Evolutionary conservation across 2,888 invertebrate genomes (phyloP), one percentile per base, ranked within the genome.

Genomic region (Epirrita christyi): DNA sequence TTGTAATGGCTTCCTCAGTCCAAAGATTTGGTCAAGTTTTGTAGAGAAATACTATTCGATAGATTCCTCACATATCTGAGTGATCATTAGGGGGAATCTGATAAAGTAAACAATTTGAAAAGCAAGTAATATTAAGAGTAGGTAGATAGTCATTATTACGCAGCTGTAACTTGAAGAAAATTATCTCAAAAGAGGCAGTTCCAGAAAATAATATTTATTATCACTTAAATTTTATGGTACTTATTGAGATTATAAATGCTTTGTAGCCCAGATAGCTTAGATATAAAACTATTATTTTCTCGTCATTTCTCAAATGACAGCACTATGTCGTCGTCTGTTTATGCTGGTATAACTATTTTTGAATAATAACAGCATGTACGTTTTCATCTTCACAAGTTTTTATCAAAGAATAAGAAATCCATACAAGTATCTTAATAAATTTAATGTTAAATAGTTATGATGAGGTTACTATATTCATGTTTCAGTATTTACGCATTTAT

Each of bases 401-500:
- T 9, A 32, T 32, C 32, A 36, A 36, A 36, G 11, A 32, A 40
- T 14, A 40, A 14, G 9, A 14, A 15, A 40, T 9, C 15, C 14
- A 15, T 40, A 15, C 15, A 13, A 47, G 27, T 13, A 37, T 36
- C 27, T 47, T 6, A 37, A 27, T 36, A 45, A 34, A 45, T 44
- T 13, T n/a, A 15, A 34, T 5, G 32, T 13, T 47, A 11, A 27
- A n/a, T 40, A 53, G 14, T 41, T 42, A 21, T 28, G 8, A 34
- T 38, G 29, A 43, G 15, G 47, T 14, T 8, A 14, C 7, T 14
- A 38, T 38, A 14, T 38, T 8, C 68, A 67, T 67, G 61, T 75
- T 71, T 74, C 90, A 91, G 91, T 91, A 91, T 91, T 91, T 80
- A 80, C 75, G 90, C 91, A 90, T 90, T 89, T 90, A 87, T 78